Percentiles rank a stretch among this genome's conserved stretches.
phyloP scores from a whole-genome alignment of 2,888 invertebrate species.

The Rotaria macrura region DNA sequence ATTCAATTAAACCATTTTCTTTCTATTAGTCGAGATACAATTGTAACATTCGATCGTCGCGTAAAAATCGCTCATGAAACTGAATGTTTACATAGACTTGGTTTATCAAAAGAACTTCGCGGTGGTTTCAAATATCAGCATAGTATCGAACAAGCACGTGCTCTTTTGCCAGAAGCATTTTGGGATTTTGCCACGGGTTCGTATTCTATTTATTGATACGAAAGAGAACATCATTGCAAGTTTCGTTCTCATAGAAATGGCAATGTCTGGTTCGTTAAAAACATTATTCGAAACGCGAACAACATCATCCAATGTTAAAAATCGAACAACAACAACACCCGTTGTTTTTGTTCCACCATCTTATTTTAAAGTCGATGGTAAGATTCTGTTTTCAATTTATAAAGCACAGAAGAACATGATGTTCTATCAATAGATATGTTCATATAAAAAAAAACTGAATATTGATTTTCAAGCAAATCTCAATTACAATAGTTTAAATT shows the following conservation, averaged over 20 bases:
- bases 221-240: background rate
- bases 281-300: background rate
- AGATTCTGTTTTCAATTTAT: background rate
- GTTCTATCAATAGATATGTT: too few species aligned
- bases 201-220: too few species aligned
- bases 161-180: background rate
- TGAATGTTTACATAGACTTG: constrained; percentile 5
- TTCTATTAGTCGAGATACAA: background rate
- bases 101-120: background rate
- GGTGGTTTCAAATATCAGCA: background rate
- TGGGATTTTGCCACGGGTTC: background rate
- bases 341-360: background rate
- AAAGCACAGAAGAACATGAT: too few species aligned
- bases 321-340: background rate
- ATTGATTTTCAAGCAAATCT: too few species aligned
- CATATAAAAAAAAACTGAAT: too few species aligned
- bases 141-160: background rate
- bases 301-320: background rate
- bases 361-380: background rate
- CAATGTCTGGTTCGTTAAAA: background rate
- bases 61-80: background rate
- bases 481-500: too few species aligned
- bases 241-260: background rate
- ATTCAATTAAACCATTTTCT: too few species aligned
- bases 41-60: background rate